These are phyloP conservation scores for Microcebus lehilahytsara DNA, from an alignment of 2,113 vertebrate genomes.

Conservation along the genomic window DNA sequence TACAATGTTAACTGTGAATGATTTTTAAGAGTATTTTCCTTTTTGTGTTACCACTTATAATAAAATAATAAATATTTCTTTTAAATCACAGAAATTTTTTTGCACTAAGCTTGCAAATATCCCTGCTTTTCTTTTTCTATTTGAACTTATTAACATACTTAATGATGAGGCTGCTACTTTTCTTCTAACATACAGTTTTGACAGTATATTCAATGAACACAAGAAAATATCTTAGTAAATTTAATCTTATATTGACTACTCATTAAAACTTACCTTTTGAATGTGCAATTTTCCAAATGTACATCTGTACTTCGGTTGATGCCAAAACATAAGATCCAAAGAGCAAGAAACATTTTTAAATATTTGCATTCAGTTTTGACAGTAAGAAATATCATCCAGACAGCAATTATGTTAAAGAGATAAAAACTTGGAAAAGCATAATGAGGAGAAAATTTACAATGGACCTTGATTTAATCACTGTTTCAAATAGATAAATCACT, in stretches of 20 bases:
- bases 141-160: background rate
- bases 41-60: background rate
- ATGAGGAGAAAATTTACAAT: background rate
- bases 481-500: background rate
- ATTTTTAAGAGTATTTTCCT: background rate
- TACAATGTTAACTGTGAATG: background rate
- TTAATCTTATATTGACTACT: background rate
- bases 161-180: background rate
- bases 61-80: background rate
- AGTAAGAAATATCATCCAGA: background rate
- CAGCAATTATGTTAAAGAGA: background rate
- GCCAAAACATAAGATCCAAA: background rate
- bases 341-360: constrained; percentile 7
- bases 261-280: background rate
- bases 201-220: background rate
- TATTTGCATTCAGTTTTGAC: background rate
- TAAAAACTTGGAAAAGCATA: background rate
- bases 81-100: background rate
- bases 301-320: background rate
- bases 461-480: background rate
- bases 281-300: background rate
- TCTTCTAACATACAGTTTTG: background rate
- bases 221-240: background rate
- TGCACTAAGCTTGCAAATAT: background rate
- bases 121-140: background rate